Base-by-base conservation (phyloP, 2,888 invertebrate species). In the Stenoptilia bipunctidactyla region DNA sequence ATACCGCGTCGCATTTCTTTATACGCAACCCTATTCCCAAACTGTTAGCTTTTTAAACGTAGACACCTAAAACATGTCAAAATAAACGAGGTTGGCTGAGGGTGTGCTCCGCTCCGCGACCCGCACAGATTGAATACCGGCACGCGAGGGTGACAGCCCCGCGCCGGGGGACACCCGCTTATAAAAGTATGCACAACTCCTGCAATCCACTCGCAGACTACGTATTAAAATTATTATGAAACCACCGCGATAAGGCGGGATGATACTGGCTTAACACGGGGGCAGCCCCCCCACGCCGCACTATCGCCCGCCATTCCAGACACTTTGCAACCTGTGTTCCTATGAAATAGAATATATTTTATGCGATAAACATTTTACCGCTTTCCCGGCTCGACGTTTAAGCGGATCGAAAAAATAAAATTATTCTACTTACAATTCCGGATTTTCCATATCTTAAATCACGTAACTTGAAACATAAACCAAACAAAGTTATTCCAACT, bases 171-270 rank as follows among this genome's bases (percentile, higher is more conserved):
- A 53, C 57, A 66, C 64, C 62, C 66, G 68, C 66, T 68, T 72
- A 66, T 66, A 68, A 51, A 45, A 40, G 30, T 45, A 45, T 42
- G 40, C 41, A 38, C n/a, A 64, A 73, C 72, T 65, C 56, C 20
- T 20, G 20, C 3, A 20, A 20, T 20, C 20, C 20, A 8, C 20
- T 20, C 20, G 20, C 20, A 20, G 20, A 20, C 20, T 20, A 20
- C 55, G 73, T 76, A 82, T 80, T 79, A 82, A 83, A 82, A 83
- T 83, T 75, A 79, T 82, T 80, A 83, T 82, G 68, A 82, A 77
- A 75, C 73, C 71, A 62, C 20, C 47, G 45, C 50, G 49, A 48
- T 51, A 53, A 53, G 49, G 47, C 49, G 47, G 49, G 52, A 20
- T 50, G 48, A 53, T 49, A 46, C 50, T 40, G 45, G 47, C 51